Base-by-base conservation (phyloP, 2,797 vertebrate genomes). In the Xerus rutilus region DNA sequence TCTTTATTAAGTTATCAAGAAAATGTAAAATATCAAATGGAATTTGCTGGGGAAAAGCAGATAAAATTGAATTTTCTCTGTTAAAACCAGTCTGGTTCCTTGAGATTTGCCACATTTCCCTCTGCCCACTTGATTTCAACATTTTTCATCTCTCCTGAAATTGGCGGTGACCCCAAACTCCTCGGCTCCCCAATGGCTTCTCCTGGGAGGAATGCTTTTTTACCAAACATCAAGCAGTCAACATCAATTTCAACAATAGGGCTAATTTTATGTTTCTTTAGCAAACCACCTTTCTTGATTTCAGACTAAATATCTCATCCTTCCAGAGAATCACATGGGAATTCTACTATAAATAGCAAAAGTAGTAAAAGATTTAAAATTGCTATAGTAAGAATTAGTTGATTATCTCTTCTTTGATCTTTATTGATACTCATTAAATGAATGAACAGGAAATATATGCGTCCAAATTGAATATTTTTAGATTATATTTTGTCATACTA, bases 211-310 rank as follows among this genome's bases (percentile, higher is more conserved):
- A 92, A 96, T 30, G 87, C 30, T 81, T 86, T 62, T 84, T 93
- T 59, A 21, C 95, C 96, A 96, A 86, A 97, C 85, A 96, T 77
- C 54, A 81, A 96, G 4, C 18, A 88, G 88, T 76, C 95, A 97
- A 96, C 91, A 98, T 96, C 81, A 96, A 25, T 90, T 93, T 93
- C 89, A 97, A 95, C 52, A 78, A 91, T 10, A 89, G 87, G 93
- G 97, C 94, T 96, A 97, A 97, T 96, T 95, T 94, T 88, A 86
- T 20, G 57, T 97, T 98, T 97, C 96, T 90, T 77, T 98, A 94
- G 91, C 88, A 95, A 88, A 77, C 87, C 87, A 93, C 64, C 76
- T 96, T 97, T 92, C 96, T 94, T 95, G 62, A 86, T 97, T 98
- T 97, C 85, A 93, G 65, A 96, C 90, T 95, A 79, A 81, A 74